A percentile compares a stretch with the other conserved stretches of the same genome.
phyloP scores from a whole-genome alignment of 2,888 invertebrate species.

The Papilio gigon region DNA sequence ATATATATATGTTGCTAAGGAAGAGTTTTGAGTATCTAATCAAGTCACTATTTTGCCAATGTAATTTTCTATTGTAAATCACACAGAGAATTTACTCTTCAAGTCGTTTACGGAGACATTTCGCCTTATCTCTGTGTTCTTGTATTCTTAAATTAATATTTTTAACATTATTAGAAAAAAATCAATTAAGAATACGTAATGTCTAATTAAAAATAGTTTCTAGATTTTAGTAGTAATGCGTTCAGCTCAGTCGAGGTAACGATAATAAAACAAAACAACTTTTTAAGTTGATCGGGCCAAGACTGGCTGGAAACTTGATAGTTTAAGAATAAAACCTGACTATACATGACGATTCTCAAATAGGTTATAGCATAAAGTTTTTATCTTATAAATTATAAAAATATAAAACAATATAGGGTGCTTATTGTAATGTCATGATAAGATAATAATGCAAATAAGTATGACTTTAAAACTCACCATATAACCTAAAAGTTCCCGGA shows the following conservation, averaged over 20 bases:
- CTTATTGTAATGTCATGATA: neutral
- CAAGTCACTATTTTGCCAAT: too few relatives aligned
- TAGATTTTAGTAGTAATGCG: slow-evolving; percentile 23
- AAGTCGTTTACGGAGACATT: too few relatives aligned
- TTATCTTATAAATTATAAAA: too few relatives aligned
- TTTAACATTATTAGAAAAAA: too few relatives aligned
- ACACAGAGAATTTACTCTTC: too few relatives aligned
- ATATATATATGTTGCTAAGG: too few relatives aligned
- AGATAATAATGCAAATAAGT: neutral
- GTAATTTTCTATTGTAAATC: too few relatives aligned
- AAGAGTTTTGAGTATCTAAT: too few relatives aligned
- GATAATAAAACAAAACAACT: slow-evolving; percentile 50
- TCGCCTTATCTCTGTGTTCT: too few relatives aligned
- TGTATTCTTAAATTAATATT: too few relatives aligned
- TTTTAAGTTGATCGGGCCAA: slow-evolving; percentile 47
- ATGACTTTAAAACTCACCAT: slow-evolving; percentile 53
- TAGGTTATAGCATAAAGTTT: slow-evolving; percentile 41
- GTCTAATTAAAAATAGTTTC: neutral
- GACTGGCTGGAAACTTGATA: slow-evolving; percentile 50
- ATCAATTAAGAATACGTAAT: neutral
- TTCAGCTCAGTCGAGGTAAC: slow-evolving; percentile 44
- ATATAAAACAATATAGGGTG: neutral
- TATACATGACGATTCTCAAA: slow-evolving; percentile 51
- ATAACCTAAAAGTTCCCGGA: slow-evolving; percentile 58
- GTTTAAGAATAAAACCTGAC: slow-evolving; percentile 50